Percentiles rank a stretch among this genome's conserved stretches.
Evolutionary conservation across 2,888 invertebrate genomes (phyloP).

Genomic region (Drosophila kambysellisi): DNA sequence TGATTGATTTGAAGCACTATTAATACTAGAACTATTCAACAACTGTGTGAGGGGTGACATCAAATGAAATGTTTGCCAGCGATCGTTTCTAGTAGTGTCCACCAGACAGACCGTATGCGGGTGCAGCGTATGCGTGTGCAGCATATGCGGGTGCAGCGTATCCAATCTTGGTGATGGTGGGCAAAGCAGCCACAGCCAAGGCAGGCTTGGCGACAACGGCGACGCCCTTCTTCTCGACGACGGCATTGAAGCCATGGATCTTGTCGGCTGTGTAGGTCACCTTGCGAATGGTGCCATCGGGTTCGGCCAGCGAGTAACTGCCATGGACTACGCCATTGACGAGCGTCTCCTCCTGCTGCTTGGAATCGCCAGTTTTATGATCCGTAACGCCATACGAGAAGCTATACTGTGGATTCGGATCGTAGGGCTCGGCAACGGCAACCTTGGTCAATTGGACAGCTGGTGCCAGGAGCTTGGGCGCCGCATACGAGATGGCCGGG

Average conservation of each 20-base stretch:
- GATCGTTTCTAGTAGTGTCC: slow-evolving; percentile 62
- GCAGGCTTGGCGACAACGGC: slow-evolving; percentile 63
- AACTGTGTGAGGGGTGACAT: slow-evolving; percentile 44
- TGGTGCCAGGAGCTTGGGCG: slow-evolving; percentile 65
- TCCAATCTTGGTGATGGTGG: slow-evolving; percentile 76
- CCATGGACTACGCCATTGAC: slow-evolving; percentile 84
- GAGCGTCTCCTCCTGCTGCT: slow-evolving; percentile 84
- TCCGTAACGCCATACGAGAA: slow-evolving; percentile 84
- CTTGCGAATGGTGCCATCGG: slow-evolving; percentile 84
- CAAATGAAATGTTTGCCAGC: slow-evolving; percentile 4
- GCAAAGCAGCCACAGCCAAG: slow-evolving; percentile 65
- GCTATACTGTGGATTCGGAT: slow-evolving; percentile 83
- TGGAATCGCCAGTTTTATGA: slow-evolving; percentile 83
- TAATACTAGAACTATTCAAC: slow-evolving; percentile 70
- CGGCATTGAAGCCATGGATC: slow-evolving; percentile 84
- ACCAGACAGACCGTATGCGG: slow-evolving; percentile 40
- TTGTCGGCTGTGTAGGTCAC: slow-evolving; percentile 84
- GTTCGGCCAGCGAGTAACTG: slow-evolving; percentile 84
- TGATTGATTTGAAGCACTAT: slow-evolving; percentile 11
- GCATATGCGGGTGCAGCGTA: slow-evolving; percentile 42
- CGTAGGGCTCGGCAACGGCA: slow-evolving; percentile 78
- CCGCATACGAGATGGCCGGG: slow-evolving; percentile 70
- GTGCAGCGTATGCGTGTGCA: slow-evolving; percentile 58
- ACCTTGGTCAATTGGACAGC: slow-evolving; percentile 69
- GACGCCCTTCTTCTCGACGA: slow-evolving; percentile 82